Conservation (phyloP, 2,888 invertebrate genomes). For the Julus scandinavius region DNA sequence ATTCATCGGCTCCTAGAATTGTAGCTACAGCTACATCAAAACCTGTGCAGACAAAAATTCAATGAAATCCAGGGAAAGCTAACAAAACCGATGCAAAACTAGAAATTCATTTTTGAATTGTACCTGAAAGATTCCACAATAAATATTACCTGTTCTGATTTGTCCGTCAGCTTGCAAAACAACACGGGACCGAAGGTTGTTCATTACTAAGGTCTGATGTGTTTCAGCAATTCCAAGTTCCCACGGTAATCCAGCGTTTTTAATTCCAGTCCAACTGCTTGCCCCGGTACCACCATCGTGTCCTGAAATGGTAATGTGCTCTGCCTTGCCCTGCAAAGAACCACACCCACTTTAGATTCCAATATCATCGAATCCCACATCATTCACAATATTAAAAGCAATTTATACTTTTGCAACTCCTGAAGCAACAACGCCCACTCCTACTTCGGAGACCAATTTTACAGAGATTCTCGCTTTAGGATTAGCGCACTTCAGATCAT, state of each 20-base stretch:
- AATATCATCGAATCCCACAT: background rate
- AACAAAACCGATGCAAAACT: background rate
- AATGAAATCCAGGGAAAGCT: background rate
- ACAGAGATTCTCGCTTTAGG: slow-evolving; percentile 95
- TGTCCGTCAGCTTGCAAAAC: slow-evolving; percentile 96
- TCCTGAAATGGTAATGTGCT: slow-evolving; percentile 98
- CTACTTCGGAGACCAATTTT: slow-evolving; percentile 97
- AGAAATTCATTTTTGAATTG: background rate
- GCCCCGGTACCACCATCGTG: slow-evolving; percentile 99
- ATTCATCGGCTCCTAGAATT: slow-evolving; percentile 96
- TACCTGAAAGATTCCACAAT: background rate
- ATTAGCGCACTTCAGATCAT: slow-evolving; percentile 97
- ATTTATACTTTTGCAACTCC: slow-evolving; percentile 91
- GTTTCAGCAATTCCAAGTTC: slow-evolving; percentile 98
- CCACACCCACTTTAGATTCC: background rate
- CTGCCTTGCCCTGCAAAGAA: slow-evolving; percentile 85
- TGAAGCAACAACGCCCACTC: slow-evolving; percentile 98
- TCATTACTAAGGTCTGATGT: slow-evolving; percentile 94
- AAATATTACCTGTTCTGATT: slow-evolving; percentile 67
- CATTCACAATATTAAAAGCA: slow-evolving; percentile 49
- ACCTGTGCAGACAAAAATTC: slow-evolving; percentile 67
- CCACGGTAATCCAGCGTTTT: slow-evolving; percentile 98
- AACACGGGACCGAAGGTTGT: slow-evolving; percentile 91
- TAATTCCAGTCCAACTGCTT: slow-evolving; percentile 99
- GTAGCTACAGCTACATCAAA: slow-evolving; percentile 97